Percentiles rank a stretch among this genome's conserved stretches.
These are phyloP conservation scores for Molossus alvarezi DNA, from an alignment of 2,797 vertebrate genomes.

Conservation along the genomic window DNA sequence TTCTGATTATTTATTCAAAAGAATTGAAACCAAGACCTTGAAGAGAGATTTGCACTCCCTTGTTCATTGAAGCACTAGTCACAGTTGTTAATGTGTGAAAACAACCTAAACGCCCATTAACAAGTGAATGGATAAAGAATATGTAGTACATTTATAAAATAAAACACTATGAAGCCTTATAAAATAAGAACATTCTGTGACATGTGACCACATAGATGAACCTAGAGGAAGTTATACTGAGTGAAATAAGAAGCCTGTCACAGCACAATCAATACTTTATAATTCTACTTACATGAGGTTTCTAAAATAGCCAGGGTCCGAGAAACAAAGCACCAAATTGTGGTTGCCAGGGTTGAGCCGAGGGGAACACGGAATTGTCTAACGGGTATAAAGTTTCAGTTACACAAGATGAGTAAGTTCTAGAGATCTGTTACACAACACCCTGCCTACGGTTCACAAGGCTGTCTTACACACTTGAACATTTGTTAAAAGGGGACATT, in stretches of 20 bases:
- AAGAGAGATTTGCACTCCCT: background rate
- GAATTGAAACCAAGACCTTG: background rate
- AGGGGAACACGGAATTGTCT: background rate
- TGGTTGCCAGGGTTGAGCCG: background rate
- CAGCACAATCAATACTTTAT: background rate
- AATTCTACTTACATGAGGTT: background rate
- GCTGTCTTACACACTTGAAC: background rate
- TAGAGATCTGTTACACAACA: background rate
- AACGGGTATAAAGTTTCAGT: background rate
- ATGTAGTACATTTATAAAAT: background rate
- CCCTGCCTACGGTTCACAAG: background rate
- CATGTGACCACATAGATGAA: background rate
- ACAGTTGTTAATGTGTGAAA: background rate
- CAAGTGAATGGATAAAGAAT: background rate
- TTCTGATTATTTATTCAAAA: background rate
- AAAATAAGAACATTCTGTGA: slow-evolving; percentile 7
- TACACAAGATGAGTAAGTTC: background rate
- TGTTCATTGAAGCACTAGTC: background rate
- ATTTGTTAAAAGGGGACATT: background rate
- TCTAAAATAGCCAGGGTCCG: background rate
- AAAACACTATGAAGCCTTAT: background rate
- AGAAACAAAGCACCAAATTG: background rate
- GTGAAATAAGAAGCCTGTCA: background rate
- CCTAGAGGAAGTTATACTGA: background rate
- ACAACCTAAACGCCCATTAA: background rate